phyloP scores from a whole-genome alignment of 2,113 vertebrate genomes.

The Eptesicus fuscus region DNA sequence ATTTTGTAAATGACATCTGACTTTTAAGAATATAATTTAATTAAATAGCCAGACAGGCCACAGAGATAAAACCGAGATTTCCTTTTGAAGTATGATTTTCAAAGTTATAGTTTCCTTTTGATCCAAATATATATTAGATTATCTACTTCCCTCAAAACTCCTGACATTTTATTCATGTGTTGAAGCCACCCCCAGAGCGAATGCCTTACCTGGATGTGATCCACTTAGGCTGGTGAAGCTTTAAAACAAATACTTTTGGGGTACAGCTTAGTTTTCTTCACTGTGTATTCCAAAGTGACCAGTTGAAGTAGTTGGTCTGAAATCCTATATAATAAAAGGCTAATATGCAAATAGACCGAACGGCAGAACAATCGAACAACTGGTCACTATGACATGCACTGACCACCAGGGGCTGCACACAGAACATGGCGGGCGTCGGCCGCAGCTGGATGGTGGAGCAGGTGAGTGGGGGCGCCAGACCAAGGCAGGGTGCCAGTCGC shows the following conservation, averaged over 20 bases:
- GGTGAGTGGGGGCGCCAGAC: no score
- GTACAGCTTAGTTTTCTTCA: neutral
- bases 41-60: neutral
- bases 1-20: neutral
- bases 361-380: no score
- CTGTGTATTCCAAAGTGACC: constrained; percentile 21
- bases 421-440: no score
- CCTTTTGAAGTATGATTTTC: constrained; percentile 40
- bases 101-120: constrained; percentile 38
- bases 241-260: neutral
- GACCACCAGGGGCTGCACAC: no score
- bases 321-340: neutral
- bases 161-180: neutral
- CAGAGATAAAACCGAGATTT: neutral
- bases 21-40: constrained; percentile 20
- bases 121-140: neutral
- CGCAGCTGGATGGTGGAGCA: no score
- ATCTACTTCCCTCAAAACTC: neutral
- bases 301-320: neutral
- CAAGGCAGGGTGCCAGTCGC: no score
- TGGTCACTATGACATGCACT: no score
- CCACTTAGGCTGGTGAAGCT: neutral
- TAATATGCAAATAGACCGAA: no score
- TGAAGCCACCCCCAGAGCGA: neutral
- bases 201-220: neutral